Percentiles rank a stretch among this genome's conserved stretches.
Conservation (phyloP, 2,888 invertebrate genomes). For the Andrena flavipes region DNA sequence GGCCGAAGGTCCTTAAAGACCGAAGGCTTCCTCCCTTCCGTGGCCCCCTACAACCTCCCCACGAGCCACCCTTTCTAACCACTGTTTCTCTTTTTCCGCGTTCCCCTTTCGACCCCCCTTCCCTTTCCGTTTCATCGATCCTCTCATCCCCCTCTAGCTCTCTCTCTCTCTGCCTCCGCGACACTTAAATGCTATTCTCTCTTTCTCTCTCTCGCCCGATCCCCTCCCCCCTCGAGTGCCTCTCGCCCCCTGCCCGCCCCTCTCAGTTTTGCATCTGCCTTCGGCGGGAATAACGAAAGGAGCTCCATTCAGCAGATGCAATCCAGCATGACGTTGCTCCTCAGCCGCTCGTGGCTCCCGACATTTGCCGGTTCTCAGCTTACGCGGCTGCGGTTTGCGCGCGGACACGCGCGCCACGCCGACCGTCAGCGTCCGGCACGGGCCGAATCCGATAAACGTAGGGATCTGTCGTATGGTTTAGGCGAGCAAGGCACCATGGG, state of each 20-base stretch:
- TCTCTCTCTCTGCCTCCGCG: no score
- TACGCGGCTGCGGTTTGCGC: conserved; percentile 73
- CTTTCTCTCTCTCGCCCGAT: neutral
- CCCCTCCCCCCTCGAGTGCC: conserved; percentile 22
- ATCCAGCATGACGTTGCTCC: conserved; percentile 80
- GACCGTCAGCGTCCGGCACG: neutral
- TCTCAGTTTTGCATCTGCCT: conserved; percentile 38
- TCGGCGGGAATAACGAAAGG: conserved; percentile 77
- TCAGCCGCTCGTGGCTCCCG: conserved; percentile 77
- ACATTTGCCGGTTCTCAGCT: conserved; percentile 82
- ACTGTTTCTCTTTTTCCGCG: conserved; percentile 58
- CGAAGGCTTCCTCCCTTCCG: conserved; percentile 48
- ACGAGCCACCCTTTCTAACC: conserved; percentile 43
- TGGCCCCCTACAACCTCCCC: neutral
- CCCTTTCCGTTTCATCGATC: conserved; percentile 23
- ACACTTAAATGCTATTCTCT: conserved; percentile 26
- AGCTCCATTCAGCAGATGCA: conserved; percentile 81
- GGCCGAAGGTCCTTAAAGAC: conserved; percentile 66
- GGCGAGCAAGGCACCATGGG: no score
- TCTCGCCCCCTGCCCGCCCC: conserved; percentile 19
- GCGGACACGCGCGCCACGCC: neutral
- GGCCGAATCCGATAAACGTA: no score
- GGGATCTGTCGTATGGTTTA: neutral
- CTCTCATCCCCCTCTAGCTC: neutral
- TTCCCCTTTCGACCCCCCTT: conserved; percentile 14